Evolutionary conservation across 2,113 vertebrate species (phyloP).

Genomic region (Anhinga anhinga): DNA sequence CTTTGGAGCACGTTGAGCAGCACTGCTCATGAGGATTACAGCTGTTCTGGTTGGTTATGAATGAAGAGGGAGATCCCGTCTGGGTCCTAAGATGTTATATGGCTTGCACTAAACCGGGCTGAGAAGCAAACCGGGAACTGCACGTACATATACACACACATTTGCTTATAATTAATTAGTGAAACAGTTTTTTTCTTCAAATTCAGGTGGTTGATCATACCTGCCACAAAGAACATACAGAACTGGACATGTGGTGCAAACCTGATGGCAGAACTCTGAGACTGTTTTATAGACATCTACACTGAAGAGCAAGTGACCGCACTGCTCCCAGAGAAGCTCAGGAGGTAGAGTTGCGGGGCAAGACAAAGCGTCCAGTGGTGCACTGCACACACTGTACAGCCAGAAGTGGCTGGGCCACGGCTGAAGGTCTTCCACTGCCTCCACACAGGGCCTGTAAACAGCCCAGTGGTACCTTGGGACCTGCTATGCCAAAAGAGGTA

Average conservation of each 20-base stretch:
- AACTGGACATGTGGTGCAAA: background rate
- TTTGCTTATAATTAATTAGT: background rate
- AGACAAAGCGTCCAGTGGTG: background rate
- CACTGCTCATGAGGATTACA: background rate
- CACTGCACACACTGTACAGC: background rate
- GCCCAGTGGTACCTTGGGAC: background rate
- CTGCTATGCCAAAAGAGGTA: background rate
- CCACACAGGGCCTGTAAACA: background rate
- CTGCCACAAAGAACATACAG: fast-evolving
- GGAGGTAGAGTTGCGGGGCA: background rate
- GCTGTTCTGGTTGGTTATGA: background rate
- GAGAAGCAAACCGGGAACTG: background rate
- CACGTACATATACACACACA: fast-evolving
- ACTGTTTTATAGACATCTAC: background rate
- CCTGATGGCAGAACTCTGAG: background rate
- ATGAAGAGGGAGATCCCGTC: background rate
- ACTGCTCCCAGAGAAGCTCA: background rate
- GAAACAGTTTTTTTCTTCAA: background rate
- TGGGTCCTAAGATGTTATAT: background rate
- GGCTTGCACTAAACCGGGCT: background rate
- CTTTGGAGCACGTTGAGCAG: background rate
- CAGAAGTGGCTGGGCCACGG: fast-evolving
- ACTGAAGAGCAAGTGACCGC: background rate
- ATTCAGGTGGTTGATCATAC: background rate
- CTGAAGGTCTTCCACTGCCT: background rate